These are phyloP conservation scores for Dorcus hopei DNA, from an alignment of 2,888 invertebrate species.

Conservation along the genomic window DNA sequence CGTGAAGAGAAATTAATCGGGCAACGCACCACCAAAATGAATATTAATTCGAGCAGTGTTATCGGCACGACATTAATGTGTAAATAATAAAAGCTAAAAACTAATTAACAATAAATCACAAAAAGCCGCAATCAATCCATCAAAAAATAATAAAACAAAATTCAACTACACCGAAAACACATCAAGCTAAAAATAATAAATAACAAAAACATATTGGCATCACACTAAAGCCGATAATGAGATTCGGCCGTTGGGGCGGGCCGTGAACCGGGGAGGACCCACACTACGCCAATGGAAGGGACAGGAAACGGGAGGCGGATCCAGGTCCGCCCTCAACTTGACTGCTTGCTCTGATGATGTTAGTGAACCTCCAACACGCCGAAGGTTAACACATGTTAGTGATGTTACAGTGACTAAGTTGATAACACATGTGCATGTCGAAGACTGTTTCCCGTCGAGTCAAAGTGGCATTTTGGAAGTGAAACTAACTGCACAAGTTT, in stretches of 20 bases:
- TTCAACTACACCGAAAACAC: constrained; percentile 42
- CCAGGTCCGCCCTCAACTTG: constrained; percentile 28
- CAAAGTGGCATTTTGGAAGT: neutral
- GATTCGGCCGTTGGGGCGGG: constrained; percentile 36
- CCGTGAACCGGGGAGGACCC: constrained; percentile 31
- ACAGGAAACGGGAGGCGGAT: constrained; percentile 22
- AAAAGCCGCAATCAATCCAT: constrained; percentile 40
- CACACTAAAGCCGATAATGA: constrained; percentile 45
- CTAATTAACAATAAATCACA: constrained; percentile 28
- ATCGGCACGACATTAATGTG: neutral
- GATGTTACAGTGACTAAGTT: neutral
- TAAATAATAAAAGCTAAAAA: constrained; percentile 15
- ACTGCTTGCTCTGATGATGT: constrained; percentile 31
- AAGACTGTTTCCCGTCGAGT: neutral
- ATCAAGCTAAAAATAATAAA: constrained; percentile 42
- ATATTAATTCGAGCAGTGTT: neutral
- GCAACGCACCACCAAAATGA: too few relatives aligned
- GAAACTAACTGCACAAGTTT: too few relatives aligned
- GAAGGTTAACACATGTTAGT: constrained; percentile 24
- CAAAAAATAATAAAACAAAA: constrained; percentile 46
- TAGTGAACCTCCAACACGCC: constrained; percentile 42
- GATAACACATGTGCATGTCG: neutral
- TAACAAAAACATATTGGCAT: constrained; percentile 48
- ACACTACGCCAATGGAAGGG: constrained; percentile 33
- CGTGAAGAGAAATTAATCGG: too few relatives aligned